Evolutionary conservation across 2,797 vertebrate species (phyloP).

Genomic region (Acanthornis magna): DNA sequence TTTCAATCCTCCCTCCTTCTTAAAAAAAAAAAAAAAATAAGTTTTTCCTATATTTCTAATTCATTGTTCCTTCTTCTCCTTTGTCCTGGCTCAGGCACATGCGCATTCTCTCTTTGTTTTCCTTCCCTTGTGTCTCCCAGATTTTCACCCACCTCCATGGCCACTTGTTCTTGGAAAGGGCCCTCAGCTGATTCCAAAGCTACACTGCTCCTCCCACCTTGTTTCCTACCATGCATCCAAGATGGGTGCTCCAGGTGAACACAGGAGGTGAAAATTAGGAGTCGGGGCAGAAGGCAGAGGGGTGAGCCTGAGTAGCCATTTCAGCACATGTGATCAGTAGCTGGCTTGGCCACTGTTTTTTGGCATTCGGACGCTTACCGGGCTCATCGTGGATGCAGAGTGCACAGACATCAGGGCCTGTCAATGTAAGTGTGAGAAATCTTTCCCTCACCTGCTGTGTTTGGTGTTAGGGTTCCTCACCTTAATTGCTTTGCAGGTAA

Average conservation of each 20-base stretch:
- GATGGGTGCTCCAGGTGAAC: not conserved
- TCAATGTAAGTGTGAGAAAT: not conserved
- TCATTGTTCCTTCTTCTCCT: not conserved
- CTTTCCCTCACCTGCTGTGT: not conserved
- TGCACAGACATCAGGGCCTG: not conserved
- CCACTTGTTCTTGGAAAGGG: not conserved
- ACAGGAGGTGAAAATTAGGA: not conserved
- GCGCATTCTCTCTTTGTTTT: not conserved
- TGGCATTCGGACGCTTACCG: rapidly evolving
- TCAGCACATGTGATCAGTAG: not conserved
- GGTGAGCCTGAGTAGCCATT: not conserved
- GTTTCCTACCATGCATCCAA: not conserved
- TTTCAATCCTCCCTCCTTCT: not conserved
- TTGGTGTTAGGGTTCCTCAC: not conserved
- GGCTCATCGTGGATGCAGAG: not conserved
- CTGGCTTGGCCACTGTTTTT: not conserved
- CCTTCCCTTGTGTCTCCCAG: not conserved
- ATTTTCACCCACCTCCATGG: not conserved
- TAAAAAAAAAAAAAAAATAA: not conserved
- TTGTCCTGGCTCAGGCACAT: not conserved
- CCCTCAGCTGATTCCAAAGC: not conserved
- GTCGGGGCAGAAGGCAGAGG: not conserved
- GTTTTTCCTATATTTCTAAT: not conserved
- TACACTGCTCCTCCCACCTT: not conserved
- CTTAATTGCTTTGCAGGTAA: not conserved